These are phyloP conservation scores for Epinotia demarniana DNA, from an alignment of 2,888 invertebrate genomes.

Conservation along the genomic window DNA sequence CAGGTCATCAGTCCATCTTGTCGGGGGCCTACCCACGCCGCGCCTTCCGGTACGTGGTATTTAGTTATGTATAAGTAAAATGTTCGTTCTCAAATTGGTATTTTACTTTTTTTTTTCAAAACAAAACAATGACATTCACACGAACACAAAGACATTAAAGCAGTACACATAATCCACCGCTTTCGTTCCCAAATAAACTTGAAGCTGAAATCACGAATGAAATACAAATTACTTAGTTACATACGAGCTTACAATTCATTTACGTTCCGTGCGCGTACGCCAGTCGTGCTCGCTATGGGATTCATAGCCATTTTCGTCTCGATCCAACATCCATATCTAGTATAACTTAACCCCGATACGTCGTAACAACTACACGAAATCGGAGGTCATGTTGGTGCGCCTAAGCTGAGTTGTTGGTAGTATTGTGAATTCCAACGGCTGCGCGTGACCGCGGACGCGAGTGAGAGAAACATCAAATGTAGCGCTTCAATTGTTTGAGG, in stretches of 20 bases:
- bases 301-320: not conserved
- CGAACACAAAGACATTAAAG: slow-evolving; percentile 15
- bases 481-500: slow-evolving; percentile 40
- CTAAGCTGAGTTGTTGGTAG: not conserved
- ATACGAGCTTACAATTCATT: slow-evolving; percentile 52
- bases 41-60: too few species aligned
- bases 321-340: not conserved
- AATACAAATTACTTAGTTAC: slow-evolving; percentile 44
- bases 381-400: not conserved
- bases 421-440: slow-evolving; percentile 17
- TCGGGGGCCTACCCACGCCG: too few species aligned
- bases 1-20: too few species aligned
- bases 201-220: slow-evolving; percentile 39
- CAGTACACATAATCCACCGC: slow-evolving; percentile 24
- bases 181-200: slow-evolving; percentile 42
- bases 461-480: slow-evolving; percentile 41
- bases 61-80: too few species aligned
- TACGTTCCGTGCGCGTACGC: slow-evolving; percentile 75
- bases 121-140: not conserved
- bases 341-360: not conserved
- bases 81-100: too few species aligned
- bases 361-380: not conserved
- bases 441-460: slow-evolving; percentile 63
- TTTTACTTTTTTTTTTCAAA: too few species aligned
- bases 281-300: slow-evolving; percentile 61